These are phyloP conservation scores for Halcyon chelicuti DNA, from an alignment of 2,797 vertebrate species.

Conservation along the genomic window DNA sequence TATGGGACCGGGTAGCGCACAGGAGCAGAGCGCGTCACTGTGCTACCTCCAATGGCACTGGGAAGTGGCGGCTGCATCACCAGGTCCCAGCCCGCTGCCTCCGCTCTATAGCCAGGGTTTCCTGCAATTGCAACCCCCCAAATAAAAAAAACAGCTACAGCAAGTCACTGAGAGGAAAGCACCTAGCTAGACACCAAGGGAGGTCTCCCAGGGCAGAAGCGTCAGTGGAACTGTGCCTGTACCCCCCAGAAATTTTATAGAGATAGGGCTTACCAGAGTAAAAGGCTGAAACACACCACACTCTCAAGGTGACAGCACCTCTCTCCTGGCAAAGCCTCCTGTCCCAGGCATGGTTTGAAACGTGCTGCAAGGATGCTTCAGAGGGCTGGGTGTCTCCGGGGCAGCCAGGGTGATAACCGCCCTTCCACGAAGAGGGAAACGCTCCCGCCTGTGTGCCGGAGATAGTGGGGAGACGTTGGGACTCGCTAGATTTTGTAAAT, in stretches of 20 bases:
- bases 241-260: no score
- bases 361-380: neutral
- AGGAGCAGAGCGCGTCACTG: accelerated
- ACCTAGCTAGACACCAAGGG: accelerated
- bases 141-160: neutral
- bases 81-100: neutral
- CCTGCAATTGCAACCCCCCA: neutral
- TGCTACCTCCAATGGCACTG: neutral
- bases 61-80: accelerated
- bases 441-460: neutral
- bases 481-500: slow-evolving; percentile 14
- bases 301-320: neutral
- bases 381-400: neutral
- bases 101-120: accelerated
- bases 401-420: neutral
- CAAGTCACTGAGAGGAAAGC: neutral
- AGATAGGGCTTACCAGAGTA: neutral
- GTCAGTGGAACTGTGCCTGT: neutral
- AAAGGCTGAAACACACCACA: neutral
- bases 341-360: neutral
- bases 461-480: neutral
- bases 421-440: neutral
- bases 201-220: neutral
- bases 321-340: neutral
- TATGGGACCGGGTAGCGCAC: neutral